These are phyloP conservation scores for Galago senegalensis DNA, from an alignment of 2,797 vertebrate species.

Conservation along the genomic window DNA sequence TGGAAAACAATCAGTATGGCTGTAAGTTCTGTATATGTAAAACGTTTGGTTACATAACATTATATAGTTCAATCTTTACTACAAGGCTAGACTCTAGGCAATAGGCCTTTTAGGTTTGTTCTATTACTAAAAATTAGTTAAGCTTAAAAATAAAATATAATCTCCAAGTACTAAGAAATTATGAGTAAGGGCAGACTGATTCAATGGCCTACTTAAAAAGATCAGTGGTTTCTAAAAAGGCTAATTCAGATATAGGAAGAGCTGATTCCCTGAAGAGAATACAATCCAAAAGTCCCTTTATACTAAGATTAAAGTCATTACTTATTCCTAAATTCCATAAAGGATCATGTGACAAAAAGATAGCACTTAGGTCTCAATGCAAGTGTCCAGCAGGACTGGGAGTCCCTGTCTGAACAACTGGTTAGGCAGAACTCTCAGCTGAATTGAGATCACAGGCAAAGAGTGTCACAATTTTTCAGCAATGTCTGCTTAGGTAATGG, in stretches of 20 bases:
- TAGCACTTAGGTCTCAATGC: neutral
- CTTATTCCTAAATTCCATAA: neutral
- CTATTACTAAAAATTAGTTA: constrained; percentile 14
- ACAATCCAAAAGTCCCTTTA: neutral
- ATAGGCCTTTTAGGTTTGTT: neutral
- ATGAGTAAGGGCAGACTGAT: neutral
- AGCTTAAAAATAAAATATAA: constrained; percentile 60
- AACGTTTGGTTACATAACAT: neutral
- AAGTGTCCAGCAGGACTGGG: neutral
- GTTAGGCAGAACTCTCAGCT: neutral
- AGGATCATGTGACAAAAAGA: neutral
- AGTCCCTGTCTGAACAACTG: neutral
- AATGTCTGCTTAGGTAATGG: neutral
- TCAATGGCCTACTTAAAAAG: constrained; percentile 37
- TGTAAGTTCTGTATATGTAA: neutral
- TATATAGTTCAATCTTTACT: neutral
- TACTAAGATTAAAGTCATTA: neutral
- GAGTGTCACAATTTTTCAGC: neutral
- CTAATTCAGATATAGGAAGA: neutral
- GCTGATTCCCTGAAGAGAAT: neutral
- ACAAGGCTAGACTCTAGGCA: constrained; percentile 31
- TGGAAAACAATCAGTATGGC: neutral
- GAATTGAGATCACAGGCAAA: neutral
- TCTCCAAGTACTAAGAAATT: constrained; percentile 36
- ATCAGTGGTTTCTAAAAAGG: constrained; percentile 54